Evolutionary conservation across 1,140 invertebrate genomes (phyloP).

Genomic region (Plutomurus gul): DNA sequence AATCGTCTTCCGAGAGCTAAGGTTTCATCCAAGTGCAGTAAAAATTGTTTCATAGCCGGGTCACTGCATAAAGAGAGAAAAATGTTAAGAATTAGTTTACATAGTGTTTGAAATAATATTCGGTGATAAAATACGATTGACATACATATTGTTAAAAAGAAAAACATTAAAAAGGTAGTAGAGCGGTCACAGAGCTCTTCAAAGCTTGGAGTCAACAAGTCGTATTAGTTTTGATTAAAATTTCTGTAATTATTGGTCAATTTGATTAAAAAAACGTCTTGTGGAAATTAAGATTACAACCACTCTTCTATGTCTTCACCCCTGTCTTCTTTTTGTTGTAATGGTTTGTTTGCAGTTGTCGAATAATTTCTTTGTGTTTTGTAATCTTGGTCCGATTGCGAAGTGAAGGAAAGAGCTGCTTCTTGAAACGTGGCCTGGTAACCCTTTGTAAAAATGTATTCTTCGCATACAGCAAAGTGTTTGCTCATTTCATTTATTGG

Average conservation of each 20-base stretch:
- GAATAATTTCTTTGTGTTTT: not conserved
- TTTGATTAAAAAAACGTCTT: not conserved
- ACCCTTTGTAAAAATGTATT: not conserved
- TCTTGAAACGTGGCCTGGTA: not conserved
- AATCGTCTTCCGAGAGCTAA: conserved; percentile 90
- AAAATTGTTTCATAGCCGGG: conserved; percentile 98
- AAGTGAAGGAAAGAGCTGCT: not conserved
- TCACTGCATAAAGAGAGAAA: conserved; percentile 70
- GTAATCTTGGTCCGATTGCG: conserved; percentile 9
- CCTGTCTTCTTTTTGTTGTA: not conserved
- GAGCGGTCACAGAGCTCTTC: no score
- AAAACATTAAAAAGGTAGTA: no score
- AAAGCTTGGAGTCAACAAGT: no score
- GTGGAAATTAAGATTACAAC: not conserved
- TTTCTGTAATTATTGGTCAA: no score
- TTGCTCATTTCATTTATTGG: not conserved
- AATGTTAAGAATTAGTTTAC: not conserved
- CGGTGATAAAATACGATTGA: no score
- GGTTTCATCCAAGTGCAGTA: conserved; percentile 95
- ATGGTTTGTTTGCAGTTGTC: not conserved
- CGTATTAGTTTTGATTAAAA: no score
- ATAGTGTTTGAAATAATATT: not conserved
- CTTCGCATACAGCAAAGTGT: not conserved
- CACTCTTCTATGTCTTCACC: not conserved
- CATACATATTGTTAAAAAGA: no score